These are phyloP conservation scores for Campodea augens DNA, from an alignment of 1,140 invertebrate species.

Conservation along the genomic window DNA sequence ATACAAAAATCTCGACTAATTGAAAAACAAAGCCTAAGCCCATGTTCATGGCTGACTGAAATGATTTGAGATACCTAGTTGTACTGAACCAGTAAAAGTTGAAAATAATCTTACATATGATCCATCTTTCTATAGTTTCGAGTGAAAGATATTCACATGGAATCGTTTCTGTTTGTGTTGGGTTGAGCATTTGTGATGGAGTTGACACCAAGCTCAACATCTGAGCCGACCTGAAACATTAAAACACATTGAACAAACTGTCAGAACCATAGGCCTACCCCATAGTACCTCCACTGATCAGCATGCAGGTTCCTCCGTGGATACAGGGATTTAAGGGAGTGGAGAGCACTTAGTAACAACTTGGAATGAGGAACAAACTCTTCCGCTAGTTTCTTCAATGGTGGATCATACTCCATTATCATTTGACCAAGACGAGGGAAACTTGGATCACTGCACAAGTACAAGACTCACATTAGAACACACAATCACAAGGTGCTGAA, in stretches of 20 bases:
- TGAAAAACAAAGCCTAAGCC: no score
- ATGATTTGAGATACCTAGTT: no score
- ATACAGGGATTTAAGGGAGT: constrained; percentile 75
- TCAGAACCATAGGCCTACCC: no score
- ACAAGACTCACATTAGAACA: constrained; percentile 8
- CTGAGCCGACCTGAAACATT: constrained; percentile 46
- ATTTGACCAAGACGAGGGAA: constrained; percentile 90
- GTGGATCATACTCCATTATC: constrained; percentile 94
- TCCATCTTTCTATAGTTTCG: constrained; percentile 89
- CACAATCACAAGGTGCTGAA: no score
- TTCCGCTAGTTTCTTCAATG: constrained; percentile 87
- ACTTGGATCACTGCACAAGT: constrained; percentile 48
- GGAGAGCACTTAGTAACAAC: constrained; percentile 60
- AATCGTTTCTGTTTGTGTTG: constrained; percentile 86
- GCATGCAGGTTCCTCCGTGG: constrained; percentile 75
- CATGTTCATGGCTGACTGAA: no score
- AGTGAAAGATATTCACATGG: constrained; percentile 93
- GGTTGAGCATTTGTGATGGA: constrained; percentile 75
- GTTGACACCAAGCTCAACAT: constrained; percentile 86
- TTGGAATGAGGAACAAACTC: constrained; percentile 92
- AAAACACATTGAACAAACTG: neutral
- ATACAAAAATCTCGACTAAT: no score
- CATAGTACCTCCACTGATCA: constrained; percentile 60
- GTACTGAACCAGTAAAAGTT: neutral
- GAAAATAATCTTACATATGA: constrained; percentile 45